Conservation (phyloP, 1,140 invertebrate species). For the Penaeus chinensis region DNA sequence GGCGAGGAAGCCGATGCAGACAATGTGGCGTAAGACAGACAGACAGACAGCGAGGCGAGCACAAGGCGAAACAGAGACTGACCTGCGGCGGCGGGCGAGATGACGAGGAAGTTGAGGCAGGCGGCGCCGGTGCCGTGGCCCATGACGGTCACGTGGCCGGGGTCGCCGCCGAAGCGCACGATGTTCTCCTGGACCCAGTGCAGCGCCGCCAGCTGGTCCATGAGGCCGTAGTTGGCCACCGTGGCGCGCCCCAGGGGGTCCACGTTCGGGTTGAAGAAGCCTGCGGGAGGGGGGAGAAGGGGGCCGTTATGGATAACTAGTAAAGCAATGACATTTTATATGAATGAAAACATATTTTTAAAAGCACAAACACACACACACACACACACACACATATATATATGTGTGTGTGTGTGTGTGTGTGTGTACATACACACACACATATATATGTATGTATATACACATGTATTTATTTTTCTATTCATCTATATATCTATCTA, state of each 20-base stretch:
- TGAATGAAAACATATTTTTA: neutral
- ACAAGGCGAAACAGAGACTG: neutral
- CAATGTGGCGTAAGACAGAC: constrained; percentile 71
- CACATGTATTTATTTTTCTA: too few species aligned
- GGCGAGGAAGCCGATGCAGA: constrained; percentile 88
- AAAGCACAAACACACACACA: too few species aligned
- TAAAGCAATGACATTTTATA: neutral
- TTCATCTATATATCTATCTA: too few species aligned
- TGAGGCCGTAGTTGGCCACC: constrained; percentile 92
- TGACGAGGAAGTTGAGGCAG: constrained; percentile 92
- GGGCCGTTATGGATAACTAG: neutral
- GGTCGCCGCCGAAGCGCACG: constrained; percentile 89
- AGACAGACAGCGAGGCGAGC: too few species aligned
- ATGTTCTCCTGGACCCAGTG: constrained; percentile 96
- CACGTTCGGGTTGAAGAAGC: constrained; percentile 88
- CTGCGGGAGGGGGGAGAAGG: constrained; percentile 72
- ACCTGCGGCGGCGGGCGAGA: constrained; percentile 83
- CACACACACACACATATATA: too few species aligned
- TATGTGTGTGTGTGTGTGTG: rapidly evolving
- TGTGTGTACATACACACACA: too few species aligned
- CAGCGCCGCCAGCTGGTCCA: constrained; percentile 93
- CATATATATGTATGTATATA: too few species aligned
- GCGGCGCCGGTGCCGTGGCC: constrained; percentile 95
- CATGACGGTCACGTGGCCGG: constrained; percentile 89
- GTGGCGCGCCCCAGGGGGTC: constrained; percentile 80